Conservation (phyloP, 2,113 vertebrate genomes). For the Galeopterus variegatus region DNA sequence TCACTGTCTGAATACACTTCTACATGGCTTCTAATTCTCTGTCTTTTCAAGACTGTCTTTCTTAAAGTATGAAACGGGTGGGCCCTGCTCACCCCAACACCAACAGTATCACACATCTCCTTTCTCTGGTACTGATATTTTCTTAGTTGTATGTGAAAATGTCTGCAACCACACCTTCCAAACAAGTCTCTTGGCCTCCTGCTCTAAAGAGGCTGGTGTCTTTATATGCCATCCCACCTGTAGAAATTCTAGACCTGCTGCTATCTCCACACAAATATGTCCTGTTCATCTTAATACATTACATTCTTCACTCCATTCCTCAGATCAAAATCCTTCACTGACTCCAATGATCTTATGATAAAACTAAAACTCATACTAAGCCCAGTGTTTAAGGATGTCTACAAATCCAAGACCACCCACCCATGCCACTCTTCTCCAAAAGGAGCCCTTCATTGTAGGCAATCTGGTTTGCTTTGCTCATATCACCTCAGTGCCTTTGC, state of each 20-base stretch:
- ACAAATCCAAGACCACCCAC: background rate
- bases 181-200: background rate
- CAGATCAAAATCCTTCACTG: constrained; percentile 14
- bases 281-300: background rate
- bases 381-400: background rate
- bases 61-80: background rate
- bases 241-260: background rate
- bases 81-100: background rate
- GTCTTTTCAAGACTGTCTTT: background rate
- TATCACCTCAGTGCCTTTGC: background rate
- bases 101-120: background rate
- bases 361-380: background rate
- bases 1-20: background rate
- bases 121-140: background rate
- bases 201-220: background rate
- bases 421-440: background rate
- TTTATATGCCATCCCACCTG: background rate
- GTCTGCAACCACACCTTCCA: background rate
- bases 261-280: background rate
- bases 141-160: constrained; percentile 7
- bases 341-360: background rate
- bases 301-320: background rate
- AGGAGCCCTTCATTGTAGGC: background rate
- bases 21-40: background rate
- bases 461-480: background rate